phyloP scores from a whole-genome alignment of 1,140 invertebrate genomes.

The Oncopodura yosiiana region DNA sequence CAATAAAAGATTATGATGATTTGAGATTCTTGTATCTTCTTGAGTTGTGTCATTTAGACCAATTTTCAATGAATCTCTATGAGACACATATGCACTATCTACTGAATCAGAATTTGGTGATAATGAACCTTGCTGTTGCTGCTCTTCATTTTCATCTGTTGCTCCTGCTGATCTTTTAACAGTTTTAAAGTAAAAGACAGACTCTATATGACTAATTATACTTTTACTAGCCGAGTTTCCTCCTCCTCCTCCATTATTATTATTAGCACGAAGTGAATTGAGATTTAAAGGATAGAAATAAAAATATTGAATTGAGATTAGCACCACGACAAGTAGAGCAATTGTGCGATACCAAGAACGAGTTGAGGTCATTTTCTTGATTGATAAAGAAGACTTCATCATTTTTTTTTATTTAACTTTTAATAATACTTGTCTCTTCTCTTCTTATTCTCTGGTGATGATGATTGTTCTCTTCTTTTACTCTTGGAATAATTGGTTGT shows the following conservation, averaged over 20 bases:
- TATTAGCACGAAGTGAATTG: neutral
- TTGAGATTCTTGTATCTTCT: neutral
- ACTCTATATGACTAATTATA: slow-evolving; percentile 4
- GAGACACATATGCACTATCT: too few relatives aligned
- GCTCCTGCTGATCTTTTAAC: neutral
- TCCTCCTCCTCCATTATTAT: neutral
- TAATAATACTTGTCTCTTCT: too few relatives aligned
- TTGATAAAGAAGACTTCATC: too few relatives aligned
- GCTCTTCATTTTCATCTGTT: neutral
- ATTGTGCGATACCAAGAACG: slow-evolving; percentile 13
- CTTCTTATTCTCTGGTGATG: too few relatives aligned
- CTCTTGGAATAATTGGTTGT: too few relatives aligned
- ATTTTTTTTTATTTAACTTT: too few relatives aligned
- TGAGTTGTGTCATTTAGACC: neutral
- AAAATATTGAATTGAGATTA: slow-evolving; percentile 30
- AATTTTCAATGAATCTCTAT: slow-evolving; percentile 2
- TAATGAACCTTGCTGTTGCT: neutral
- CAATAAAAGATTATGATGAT: neutral
- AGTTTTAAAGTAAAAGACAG: slow-evolving; percentile 22
- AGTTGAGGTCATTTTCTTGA: slow-evolving; percentile 1
- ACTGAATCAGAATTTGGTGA: too few relatives aligned
- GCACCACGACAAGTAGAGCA: slow-evolving; percentile 14
- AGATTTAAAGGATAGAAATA: slow-evolving; percentile 24
- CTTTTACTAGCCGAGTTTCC: neutral
- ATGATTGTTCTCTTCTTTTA: too few relatives aligned